A percentile compares a stretch with the other conserved stretches of the same genome.
These are phyloP conservation scores for Herpetotheres cachinnans DNA, from an alignment of 2,113 vertebrate genomes.

Conservation along the genomic window DNA sequence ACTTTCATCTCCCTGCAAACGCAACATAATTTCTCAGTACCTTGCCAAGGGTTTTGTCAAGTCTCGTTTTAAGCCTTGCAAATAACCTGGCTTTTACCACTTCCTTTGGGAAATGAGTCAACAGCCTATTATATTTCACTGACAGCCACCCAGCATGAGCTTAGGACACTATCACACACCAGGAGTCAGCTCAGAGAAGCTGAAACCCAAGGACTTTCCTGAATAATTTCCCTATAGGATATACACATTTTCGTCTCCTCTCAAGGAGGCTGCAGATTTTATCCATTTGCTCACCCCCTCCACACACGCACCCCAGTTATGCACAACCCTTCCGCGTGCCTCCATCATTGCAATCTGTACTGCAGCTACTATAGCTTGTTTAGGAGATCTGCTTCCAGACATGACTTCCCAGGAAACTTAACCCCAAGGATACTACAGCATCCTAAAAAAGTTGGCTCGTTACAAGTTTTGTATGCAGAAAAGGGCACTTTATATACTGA, in stretches of 20 bases:
- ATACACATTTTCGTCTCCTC: not conserved
- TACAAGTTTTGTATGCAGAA: not conserved
- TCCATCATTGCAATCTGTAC: fast-evolving
- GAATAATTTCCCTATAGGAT: not conserved
- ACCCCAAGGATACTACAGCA: not conserved
- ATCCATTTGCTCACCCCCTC: not conserved
- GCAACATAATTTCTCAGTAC: not conserved
- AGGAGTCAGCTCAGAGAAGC: not conserved
- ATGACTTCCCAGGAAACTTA: not conserved
- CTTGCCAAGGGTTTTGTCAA: constrained; percentile 41
- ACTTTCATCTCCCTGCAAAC: not conserved
- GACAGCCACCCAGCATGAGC: not conserved
- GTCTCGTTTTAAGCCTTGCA: constrained; percentile 27
- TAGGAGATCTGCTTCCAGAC: not conserved
- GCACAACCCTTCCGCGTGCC: not conserved
- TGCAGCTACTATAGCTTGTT: not conserved
- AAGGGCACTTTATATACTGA: not conserved
- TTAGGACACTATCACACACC: not conserved
- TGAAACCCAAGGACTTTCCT: not conserved
- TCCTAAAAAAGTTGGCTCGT: not conserved
- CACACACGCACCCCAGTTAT: not conserved
- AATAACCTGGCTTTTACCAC: constrained; percentile 14
- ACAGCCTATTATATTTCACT: not conserved
- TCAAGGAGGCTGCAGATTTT: not conserved
- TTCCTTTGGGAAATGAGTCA: not conserved